These are phyloP conservation scores for Pampusana beccarii DNA, from an alignment of 2,113 vertebrate genomes.

Conservation along the genomic window DNA sequence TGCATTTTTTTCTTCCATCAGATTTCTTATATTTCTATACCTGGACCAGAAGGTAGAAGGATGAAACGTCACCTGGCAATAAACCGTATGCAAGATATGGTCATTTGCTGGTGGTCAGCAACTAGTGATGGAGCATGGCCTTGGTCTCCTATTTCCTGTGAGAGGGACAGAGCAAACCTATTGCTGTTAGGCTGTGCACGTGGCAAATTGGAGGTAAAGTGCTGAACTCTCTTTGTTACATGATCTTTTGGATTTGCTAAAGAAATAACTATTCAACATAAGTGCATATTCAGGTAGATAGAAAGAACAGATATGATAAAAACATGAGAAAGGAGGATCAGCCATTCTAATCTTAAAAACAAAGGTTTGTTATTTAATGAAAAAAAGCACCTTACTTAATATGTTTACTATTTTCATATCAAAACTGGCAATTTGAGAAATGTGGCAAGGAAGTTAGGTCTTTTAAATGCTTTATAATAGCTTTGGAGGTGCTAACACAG, in stretches of 20 bases:
- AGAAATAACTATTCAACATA: background rate
- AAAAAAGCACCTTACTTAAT: background rate
- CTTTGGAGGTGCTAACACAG: background rate
- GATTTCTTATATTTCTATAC: slow-evolving; percentile 84
- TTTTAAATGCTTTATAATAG: background rate
- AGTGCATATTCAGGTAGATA: background rate
- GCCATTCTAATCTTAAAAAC: background rate
- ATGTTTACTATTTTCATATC: background rate
- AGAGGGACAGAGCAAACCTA: slow-evolving; percentile 85
- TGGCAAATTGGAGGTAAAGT: slow-evolving; percentile 86
- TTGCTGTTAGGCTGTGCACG: slow-evolving; percentile 82
- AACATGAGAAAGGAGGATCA: background rate
- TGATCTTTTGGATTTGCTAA: background rate
- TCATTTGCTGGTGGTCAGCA: slow-evolving; percentile 90
- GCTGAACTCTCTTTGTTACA: slow-evolving; percentile 1
- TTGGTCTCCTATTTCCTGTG: slow-evolving; percentile 84
- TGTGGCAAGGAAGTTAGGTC: background rate
- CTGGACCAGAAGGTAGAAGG: slow-evolving; percentile 74
- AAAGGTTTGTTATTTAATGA: background rate
- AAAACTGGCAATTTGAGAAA: background rate
- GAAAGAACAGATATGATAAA: background rate
- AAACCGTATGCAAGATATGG: slow-evolving; percentile 82
- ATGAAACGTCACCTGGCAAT: slow-evolving; percentile 78
- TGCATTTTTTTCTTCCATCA: slow-evolving; percentile 60
- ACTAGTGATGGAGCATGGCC: slow-evolving; percentile 83